phyloP scores from a whole-genome alignment of 2,113 vertebrate genomes.

The Pluvialis apricaria region DNA sequence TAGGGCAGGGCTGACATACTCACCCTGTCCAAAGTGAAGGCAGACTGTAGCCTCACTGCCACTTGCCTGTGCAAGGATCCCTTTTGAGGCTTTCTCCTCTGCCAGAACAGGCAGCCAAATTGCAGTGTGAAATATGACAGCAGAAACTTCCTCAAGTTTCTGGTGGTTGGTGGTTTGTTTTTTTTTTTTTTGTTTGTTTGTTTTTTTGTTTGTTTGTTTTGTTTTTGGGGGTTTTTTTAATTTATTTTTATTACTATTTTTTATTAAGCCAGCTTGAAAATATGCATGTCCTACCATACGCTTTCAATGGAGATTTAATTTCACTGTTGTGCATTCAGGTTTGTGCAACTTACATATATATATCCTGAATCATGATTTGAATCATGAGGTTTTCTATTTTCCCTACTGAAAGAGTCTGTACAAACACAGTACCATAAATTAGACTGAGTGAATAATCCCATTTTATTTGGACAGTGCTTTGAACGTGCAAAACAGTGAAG shows the following conservation, averaged over 20 bases:
- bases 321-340: not conserved
- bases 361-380: not conserved
- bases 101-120: not conserved
- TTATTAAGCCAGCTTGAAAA: not conserved
- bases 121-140: not conserved
- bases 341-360: not conserved
- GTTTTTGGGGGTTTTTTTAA: not conserved
- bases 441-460: not conserved
- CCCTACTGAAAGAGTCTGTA: not conserved
- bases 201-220: too few relatives aligned
- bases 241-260: not conserved
- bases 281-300: not conserved
- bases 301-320: not conserved
- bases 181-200: too few relatives aligned
- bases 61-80: not conserved
- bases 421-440: not conserved
- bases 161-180: not conserved
- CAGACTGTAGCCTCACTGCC: not conserved
- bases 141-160: not conserved
- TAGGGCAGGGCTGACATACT: not conserved
- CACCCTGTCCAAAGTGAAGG: not conserved
- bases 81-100: not conserved
- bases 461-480: not conserved
- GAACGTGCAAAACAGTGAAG: not conserved
- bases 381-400: not conserved